Base-by-base conservation (phyloP, 2,113 vertebrate genomes). In the Helogale parvula region DNA sequence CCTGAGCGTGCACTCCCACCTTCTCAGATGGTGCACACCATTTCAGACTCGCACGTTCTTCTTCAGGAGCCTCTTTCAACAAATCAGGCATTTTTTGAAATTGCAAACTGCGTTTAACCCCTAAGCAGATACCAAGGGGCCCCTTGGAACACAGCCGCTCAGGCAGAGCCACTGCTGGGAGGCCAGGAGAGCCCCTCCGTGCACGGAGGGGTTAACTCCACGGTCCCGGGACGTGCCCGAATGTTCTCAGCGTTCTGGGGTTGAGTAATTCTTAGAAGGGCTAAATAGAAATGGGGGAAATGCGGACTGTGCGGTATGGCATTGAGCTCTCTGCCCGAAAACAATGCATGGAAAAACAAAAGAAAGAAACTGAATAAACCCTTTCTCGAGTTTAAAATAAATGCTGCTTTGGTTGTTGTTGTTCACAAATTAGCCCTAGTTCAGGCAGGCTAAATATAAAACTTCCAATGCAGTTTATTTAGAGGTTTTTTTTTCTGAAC, bases 231-330 rank as follows among this genome's bases (percentile, higher is more conserved):
- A 98, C 21, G 6, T 98, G 96, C 94, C 0, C 3, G 41, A 97
- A 83, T 96, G 98, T 98, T 98, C 98, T 97, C 96, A 87, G 77
- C 94, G 96, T 97, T 98, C 97, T 97, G 90, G 14, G 82, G 71
- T 96, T 93, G 97, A 98, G 94, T 41, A 94, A 57, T 96, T 97
- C 97, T 97, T 86, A 98, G 96, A 97, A 98, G 96, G 94, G 85
- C 98, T 97, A 95, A 98, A 97, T 79, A 96, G 97, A 98, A 98
- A 98, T 3, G 86, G 38, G 35, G 90, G 95, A 96, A 97, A 96
- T 92, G 76, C 50, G 77, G 86, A 97, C 86, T 92, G 96, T 92
- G 96, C 72, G 31, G 91, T 82, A 72, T 65, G 97, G 85, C 97
- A 85, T 60, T 96, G 95, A 88, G 96, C 23, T 97, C 66, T 76